phyloP scores from a whole-genome alignment of 2,113 vertebrate species.

The Emydura subglobosa region DNA sequence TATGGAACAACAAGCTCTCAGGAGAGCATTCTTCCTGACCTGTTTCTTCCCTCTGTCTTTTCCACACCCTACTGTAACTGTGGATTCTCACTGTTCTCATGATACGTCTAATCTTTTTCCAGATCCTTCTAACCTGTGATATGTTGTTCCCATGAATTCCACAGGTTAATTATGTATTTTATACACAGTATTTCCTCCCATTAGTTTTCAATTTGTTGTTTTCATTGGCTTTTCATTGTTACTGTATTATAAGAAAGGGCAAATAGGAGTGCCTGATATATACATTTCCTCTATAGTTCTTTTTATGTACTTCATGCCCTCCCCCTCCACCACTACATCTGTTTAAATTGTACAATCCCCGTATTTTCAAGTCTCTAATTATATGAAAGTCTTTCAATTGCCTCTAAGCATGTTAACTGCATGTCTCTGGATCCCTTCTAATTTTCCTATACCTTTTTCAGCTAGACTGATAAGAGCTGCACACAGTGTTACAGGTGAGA shows the following conservation, averaged over 20 bases:
- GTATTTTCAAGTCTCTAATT: not conserved
- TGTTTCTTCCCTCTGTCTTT: not conserved
- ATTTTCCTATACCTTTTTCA: not conserved
- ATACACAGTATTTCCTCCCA: not conserved
- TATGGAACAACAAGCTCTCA: rapidly evolving
- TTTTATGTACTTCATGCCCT: not conserved
- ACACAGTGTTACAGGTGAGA: not conserved
- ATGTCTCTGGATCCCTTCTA: not conserved
- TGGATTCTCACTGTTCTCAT: not conserved
- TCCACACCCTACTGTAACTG: not conserved
- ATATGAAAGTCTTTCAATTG: not conserved
- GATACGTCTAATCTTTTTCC: not conserved
- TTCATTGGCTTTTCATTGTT: slow-evolving; percentile 29
- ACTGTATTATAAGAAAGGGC: not conserved
- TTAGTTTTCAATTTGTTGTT: slow-evolving; percentile 50
- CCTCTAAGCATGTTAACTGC: not conserved
- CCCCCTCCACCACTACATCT: not conserved
- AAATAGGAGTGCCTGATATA: not conserved
- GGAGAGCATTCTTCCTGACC: not conserved
- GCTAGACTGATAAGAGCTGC: not conserved
- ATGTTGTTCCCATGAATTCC: not conserved
- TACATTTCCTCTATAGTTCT: not conserved
- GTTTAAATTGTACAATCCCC: not conserved
- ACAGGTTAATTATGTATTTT: slow-evolving; percentile 11
- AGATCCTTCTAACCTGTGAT: not conserved